phyloP scores from a whole-genome alignment of 2,113 vertebrate species.

The Tylochromis polylepis region DNA sequence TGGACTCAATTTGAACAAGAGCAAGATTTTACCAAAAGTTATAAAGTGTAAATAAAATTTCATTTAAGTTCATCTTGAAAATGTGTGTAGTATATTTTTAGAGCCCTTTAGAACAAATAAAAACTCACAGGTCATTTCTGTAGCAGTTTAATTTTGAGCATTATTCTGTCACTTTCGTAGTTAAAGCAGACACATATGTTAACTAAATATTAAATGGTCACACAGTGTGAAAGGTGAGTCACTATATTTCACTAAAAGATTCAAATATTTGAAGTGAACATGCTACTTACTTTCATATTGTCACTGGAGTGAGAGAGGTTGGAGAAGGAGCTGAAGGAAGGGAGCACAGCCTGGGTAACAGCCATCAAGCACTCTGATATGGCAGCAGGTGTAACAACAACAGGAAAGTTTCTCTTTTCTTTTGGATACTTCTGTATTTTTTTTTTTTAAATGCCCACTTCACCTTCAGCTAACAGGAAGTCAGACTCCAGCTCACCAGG shows the following conservation, averaged over 20 bases:
- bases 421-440: background rate
- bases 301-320: constrained; percentile 48
- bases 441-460: background rate
- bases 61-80: background rate
- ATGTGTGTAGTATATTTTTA: background rate
- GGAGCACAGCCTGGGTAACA: constrained; percentile 66
- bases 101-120: background rate
- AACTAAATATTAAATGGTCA: background rate
- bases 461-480: background rate
- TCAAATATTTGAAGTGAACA: background rate
- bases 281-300: constrained; percentile 67
- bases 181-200: background rate
- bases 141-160: background rate
- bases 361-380: constrained; percentile 60
- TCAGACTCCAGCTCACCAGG: background rate
- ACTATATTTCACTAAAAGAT: background rate
- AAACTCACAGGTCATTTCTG: rapidly evolving
- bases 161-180: background rate
- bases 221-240: background rate
- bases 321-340: constrained; percentile 74
- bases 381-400: background rate
- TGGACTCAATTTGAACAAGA: rapidly evolving
- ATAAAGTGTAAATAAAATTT: background rate
- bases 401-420: background rate
- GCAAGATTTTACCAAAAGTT: background rate